Base-by-base conservation (phyloP, 2,888 invertebrate species). In the Philereme transversata region DNA sequence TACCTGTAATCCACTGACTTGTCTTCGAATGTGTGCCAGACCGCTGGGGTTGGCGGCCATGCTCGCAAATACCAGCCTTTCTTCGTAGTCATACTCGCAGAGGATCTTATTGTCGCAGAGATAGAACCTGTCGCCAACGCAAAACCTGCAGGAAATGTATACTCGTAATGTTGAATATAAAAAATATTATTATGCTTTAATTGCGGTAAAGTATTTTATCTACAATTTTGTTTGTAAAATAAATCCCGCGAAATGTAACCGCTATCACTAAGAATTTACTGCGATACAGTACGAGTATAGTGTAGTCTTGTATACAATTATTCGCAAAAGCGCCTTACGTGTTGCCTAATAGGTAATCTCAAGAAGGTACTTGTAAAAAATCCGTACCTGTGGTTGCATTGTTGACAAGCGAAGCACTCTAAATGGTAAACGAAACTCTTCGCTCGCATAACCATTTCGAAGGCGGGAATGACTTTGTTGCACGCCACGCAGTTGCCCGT, bases 381-480 rank as follows among this genome's bases (percentile, higher is more conserved):
- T 51, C 64, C 83, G 88, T 87, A 97, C 97, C 97, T 97, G 93
- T 97, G 97, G 93, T 97, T 97, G 90, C 98, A 98, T 86, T 97
- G 97, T 88, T 97, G 97, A 93, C 98, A 98, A 75, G 97, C 97
- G 87, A 98, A 98, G 87, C 98, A 98, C 88, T 98, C 97, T 88
- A 98, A 94, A 91, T 98, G 98, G 93, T 98, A 98, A 69, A 98
- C 97, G 88, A 97, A 97, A 81, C 96, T 96, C 88, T 96, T 96
- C 71, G 97, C 97, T 86, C 97, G 94, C 98, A 98, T 98, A 77
- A 98, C 98, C 97, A 98, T 97, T 93, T 98, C 98, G 90, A 97
- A 98, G 70, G 98, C 97, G 65, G 97, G 97, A 87, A 98, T 98
- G 83, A 96, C 96, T 94, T 98, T 97, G 90, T 96, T 96, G 93